phyloP scores from a whole-genome alignment of 2,888 invertebrate species.

The Pyrgus malvae region DNA sequence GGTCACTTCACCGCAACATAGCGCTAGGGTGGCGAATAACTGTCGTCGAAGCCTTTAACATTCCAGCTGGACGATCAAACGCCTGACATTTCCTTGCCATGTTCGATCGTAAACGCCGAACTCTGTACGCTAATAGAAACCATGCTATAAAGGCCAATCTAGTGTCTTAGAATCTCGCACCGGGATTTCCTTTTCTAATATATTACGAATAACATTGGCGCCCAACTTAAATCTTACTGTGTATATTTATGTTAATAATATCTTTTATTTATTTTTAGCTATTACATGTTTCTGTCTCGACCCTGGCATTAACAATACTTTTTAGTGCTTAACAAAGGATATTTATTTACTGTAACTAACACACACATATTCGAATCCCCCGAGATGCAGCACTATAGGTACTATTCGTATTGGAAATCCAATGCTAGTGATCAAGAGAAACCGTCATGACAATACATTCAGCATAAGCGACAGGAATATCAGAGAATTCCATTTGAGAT shows the following conservation, averaged over 20 bases:
- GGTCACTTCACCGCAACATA: neutral
- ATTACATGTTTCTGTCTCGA: too few relatives aligned
- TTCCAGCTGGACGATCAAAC: slow-evolving; percentile 10
- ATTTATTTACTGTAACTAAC: neutral
- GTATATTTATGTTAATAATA: too few relatives aligned
- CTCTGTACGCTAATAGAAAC: slow-evolving; percentile 1
- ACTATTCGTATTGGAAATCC: slow-evolving; percentile 1
- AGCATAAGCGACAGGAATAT: slow-evolving; percentile 5
- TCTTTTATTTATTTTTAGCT: too few relatives aligned
- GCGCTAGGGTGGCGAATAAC: neutral
- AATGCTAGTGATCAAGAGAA: slow-evolving; percentile 10
- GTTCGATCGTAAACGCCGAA: neutral
- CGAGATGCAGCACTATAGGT: neutral
- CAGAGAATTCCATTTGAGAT: slow-evolving; percentile 12
- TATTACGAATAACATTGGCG: too few relatives aligned
- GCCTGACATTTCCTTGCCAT: slow-evolving; percentile 6
- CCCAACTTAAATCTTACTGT: too few relatives aligned
- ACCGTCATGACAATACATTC: slow-evolving; percentile 8
- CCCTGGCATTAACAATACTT: too few relatives aligned
- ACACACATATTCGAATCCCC: neutral
- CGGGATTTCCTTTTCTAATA: too few relatives aligned
- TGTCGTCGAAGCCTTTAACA: neutral
- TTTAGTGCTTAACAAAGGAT: too few relatives aligned
- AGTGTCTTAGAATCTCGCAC: neutral
- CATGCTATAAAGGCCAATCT: neutral